phyloP scores from a whole-genome alignment of 2,888 invertebrate species.

The Aethes cnicana region DNA sequence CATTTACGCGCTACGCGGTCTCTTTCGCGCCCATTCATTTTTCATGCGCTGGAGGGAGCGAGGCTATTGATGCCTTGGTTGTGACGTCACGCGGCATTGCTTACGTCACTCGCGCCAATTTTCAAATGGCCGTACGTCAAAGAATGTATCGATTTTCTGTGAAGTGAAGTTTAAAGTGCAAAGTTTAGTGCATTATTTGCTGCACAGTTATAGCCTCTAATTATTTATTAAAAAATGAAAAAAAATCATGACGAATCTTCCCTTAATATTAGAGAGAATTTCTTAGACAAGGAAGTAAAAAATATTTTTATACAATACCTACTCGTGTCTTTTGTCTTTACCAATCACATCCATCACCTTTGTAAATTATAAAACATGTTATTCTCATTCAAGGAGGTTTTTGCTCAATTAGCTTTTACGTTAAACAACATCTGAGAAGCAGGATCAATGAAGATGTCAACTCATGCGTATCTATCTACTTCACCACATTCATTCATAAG shows the following conservation, averaged over 20 bases:
- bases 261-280: too few species aligned
- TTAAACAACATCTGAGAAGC: not conserved
- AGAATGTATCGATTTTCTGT: constrained; percentile 23
- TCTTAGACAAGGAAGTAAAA: too few species aligned
- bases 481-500: constrained; percentile 11
- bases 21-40: constrained; percentile 58
- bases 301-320: too few species aligned
- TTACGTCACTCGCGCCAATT: constrained; percentile 80
- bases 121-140: constrained; percentile 63
- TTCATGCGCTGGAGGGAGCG: constrained; percentile 52
- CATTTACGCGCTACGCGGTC: constrained; percentile 60
- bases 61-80: constrained; percentile 40
- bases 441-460: constrained; percentile 6
- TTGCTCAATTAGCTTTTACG: not conserved
- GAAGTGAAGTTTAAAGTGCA: constrained; percentile 16
- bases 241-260: too few species aligned
- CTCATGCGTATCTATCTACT: not conserved
- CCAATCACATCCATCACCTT: not conserved
- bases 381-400: not conserved
- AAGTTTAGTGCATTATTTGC: constrained; percentile 5
- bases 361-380: not conserved
- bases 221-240: not conserved
- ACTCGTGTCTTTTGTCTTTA: not conserved
- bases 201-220: not conserved
- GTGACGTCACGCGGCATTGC: constrained; percentile 65